phyloP scores from a whole-genome alignment of 2,797 vertebrate species.

The Emys orbicularis region DNA sequence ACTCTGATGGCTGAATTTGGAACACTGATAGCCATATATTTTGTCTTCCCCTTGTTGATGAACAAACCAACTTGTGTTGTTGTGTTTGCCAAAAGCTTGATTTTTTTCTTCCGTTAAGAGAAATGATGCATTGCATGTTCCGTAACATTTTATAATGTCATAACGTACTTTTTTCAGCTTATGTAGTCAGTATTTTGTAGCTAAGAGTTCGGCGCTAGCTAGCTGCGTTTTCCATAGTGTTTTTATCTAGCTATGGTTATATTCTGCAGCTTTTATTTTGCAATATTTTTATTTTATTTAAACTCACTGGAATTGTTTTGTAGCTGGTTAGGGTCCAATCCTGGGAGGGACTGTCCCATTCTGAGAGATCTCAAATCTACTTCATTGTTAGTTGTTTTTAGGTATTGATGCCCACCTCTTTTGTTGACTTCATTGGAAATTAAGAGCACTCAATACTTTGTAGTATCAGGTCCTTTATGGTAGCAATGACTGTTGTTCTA shows the following conservation, averaged over 20 bases:
- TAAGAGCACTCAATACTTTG: neutral
- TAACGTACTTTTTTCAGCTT: rapidly evolving
- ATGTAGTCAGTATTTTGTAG: neutral
- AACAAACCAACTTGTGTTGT: neutral
- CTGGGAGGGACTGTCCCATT: neutral
- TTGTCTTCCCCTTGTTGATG: too few species aligned
- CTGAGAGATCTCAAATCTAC: neutral
- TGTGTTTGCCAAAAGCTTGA: neutral
- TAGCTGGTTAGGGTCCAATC: neutral
- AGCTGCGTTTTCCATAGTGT: neutral
- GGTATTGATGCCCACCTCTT: neutral
- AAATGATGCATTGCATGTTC: neutral
- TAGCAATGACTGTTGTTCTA: neutral
- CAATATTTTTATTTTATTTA: neutral
- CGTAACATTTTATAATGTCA: neutral
- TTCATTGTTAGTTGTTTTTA: neutral
- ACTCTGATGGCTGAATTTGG: too few species aligned
- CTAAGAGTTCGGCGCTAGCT: neutral
- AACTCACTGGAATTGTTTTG: neutral
- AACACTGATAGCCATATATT: too few species aligned
- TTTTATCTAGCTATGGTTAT: neutral
- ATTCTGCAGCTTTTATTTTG: conserved; percentile 1
- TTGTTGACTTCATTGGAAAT: neutral
- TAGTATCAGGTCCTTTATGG: neutral
- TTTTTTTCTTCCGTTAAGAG: neutral